Evolutionary conservation across 2,797 vertebrate species (phyloP).

Genomic region (Sebastolobus altivelis): DNA sequence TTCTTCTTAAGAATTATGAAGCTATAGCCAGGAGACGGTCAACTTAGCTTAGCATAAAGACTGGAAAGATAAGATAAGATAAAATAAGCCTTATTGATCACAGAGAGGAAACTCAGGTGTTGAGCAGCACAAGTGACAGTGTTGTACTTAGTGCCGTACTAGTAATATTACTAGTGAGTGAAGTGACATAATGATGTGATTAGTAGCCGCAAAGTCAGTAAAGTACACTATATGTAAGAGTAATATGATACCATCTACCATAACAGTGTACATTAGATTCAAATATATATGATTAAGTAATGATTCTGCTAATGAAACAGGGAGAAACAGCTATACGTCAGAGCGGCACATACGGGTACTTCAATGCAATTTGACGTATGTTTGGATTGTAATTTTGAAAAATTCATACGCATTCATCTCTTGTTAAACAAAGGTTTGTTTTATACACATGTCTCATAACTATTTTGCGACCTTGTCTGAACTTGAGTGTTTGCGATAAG

Average conservation of each 20-base stretch:
- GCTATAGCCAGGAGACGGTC: not conserved
- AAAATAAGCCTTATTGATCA: too few relatives aligned
- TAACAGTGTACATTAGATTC: not conserved
- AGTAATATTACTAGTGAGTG: not conserved
- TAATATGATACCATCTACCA: not conserved
- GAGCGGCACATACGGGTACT: too few relatives aligned
- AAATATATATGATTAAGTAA: not conserved
- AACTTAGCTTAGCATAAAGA: not conserved
- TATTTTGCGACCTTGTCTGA: too few relatives aligned
- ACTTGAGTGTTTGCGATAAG: too few relatives aligned
- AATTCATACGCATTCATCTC: too few relatives aligned
- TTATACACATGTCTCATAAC: too few relatives aligned
- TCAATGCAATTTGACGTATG: too few relatives aligned
- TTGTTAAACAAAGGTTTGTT: too few relatives aligned
- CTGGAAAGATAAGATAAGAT: not conserved
- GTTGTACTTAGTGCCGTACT: not conserved
- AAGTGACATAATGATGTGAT: not conserved
- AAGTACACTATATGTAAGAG: not conserved
- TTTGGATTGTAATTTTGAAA: too few relatives aligned
- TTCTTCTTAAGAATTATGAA: not conserved
- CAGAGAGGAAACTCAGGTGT: too few relatives aligned
- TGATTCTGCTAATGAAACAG: not conserved
- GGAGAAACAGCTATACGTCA: too few relatives aligned
- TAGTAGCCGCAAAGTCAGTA: not conserved
- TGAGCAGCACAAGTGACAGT: not conserved